Evolutionary conservation across 2,113 vertebrate species (phyloP), one percentile per base, ranked within the genome.

Genomic region (Drymodes brunneopygia): DNA sequence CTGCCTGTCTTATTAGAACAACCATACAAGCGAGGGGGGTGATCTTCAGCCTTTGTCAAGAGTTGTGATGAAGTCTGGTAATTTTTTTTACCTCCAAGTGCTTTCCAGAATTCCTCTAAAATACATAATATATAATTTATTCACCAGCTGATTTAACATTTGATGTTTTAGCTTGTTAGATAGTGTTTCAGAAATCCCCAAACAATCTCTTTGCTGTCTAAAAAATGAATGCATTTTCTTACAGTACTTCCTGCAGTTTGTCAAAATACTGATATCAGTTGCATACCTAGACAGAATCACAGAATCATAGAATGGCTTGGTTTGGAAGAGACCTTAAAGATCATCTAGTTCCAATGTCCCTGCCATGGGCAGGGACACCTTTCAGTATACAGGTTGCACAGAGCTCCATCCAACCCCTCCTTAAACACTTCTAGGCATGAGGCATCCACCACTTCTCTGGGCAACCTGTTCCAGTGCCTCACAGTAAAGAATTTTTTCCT

Each of bases 1-100:
- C 98, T 98, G 90, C 99, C 99, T 1, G 98, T 99, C 95, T 99
- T 99, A 95, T 99, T 99, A 91, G 99, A 99, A 92, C 99, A 99
- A 61, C 98, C 99, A 4, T 98, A 99, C 28, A 99, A 97, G 72
- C 98, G 98, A 60, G 98, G 98, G 1, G 98, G 98, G 47, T 97
- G 98, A 66, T 97, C 82, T 94, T 97, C 97, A n/a, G 83, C 96
- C 51, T 95, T 94, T 75, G 94, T 97, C 95, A 98, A 97, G 36
- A 99, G 97, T 25, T 97, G 95, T 8, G 97, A 81, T 21, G 99
- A 99, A 11, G 98, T 99, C 96, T 99, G 99, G 57, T 99, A 99
- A 13, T 58, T 53, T 70, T 96, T 97, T 94, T 98, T 98, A 33
- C 99, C 99, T 44, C 99, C 99, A 61, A 99, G 97, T 11, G 96